A percentile compares a stretch with the other conserved stretches of the same genome.
Conservation (phyloP, 2,797 vertebrate genomes). For the Cryptoprocta ferox region DNA sequence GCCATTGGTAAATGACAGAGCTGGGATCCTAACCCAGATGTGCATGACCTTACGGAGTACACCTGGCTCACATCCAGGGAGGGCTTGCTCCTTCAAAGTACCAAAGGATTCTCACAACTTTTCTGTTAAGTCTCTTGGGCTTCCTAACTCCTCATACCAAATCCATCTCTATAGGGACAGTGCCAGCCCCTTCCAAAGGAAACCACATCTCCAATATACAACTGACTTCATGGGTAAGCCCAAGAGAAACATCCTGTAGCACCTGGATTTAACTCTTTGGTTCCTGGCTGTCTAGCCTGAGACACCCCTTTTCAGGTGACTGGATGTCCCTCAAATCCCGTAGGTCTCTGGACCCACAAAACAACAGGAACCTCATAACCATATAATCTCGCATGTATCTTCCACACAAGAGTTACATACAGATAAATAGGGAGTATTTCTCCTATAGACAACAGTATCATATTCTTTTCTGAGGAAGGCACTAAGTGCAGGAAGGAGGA, state of each 20-base stretch:
- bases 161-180: neutral
- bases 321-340: neutral
- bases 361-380: no score
- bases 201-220: neutral
- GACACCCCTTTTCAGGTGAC: neutral
- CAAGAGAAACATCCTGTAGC: neutral
- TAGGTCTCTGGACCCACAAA: neutral
- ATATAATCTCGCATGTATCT: rapidly evolving
- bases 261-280: neutral
- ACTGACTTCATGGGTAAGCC: neutral
- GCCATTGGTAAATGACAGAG: neutral
- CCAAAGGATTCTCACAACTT: neutral
- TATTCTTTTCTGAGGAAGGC: neutral
- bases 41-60: neutral
- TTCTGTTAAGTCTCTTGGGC: neutral
- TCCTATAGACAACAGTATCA: neutral
- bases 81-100: neutral
- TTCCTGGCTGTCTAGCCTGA: neutral
- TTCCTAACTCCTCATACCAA: neutral
- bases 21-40: neutral
- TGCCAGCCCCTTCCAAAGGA: neutral
- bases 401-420: neutral
- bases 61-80: neutral
- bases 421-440: neutral
- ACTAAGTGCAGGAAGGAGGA: neutral